These are phyloP conservation scores for Cottus gobio DNA, from an alignment of 2,113 vertebrate genomes.

Conservation along the genomic window DNA sequence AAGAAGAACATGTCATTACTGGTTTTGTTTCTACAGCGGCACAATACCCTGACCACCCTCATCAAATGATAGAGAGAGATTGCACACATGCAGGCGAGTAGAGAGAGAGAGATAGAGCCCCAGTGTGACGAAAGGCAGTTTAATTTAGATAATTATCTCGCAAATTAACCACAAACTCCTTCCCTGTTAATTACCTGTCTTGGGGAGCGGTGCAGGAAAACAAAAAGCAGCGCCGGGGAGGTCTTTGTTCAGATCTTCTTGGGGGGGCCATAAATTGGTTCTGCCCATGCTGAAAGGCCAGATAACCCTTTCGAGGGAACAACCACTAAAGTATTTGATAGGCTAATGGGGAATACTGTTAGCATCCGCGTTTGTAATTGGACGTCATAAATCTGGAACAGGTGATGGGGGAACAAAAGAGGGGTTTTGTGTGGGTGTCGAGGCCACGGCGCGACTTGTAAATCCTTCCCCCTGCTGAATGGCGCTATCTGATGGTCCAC, in stretches of 20 bases:
- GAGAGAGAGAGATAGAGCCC: conserved; percentile 51
- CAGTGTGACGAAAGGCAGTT: conserved; percentile 67
- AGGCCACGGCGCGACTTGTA: conserved; percentile 85
- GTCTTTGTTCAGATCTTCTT: conserved; percentile 76
- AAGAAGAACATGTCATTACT: conserved; percentile 73
- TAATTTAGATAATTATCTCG: conserved; percentile 84
- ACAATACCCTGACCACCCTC: conserved; percentile 72
- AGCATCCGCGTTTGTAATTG: conserved; percentile 86
- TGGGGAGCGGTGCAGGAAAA: conserved; percentile 63
- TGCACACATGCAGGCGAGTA: conserved; percentile 19
- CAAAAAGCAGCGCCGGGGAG: conserved; percentile 67
- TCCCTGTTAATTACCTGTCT: conserved; percentile 81
- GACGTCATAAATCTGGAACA: conserved; percentile 92
- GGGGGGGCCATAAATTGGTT: conserved; percentile 75
- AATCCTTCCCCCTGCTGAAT: conserved; percentile 90
- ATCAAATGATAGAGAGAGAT: conserved; percentile 64
- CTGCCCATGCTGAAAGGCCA: conserved; percentile 74
- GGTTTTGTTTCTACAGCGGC: conserved; percentile 65
- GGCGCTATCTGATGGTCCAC: conserved; percentile 84
- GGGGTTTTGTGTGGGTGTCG: conserved; percentile 83
- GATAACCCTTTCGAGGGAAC: conserved; percentile 83
- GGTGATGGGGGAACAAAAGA: conserved; percentile 88
- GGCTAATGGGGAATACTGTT: conserved; percentile 89
- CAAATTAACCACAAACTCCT: conserved; percentile 81
- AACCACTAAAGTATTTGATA: conserved; percentile 84